Base-by-base conservation (phyloP, 2,888 invertebrate genomes). In the Drosophila neutralis region DNA sequence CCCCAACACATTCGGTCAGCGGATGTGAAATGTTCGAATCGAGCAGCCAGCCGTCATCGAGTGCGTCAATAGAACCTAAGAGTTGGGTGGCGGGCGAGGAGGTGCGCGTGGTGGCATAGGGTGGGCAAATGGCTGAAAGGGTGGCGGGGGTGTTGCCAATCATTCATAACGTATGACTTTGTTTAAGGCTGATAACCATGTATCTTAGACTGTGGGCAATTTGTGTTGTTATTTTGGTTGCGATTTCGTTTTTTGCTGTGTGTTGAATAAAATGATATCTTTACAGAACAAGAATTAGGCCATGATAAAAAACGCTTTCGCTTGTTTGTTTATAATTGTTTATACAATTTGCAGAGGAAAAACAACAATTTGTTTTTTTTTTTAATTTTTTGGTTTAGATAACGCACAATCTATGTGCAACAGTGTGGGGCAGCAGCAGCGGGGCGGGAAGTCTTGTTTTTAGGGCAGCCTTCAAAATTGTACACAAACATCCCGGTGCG, bases 251-350 rank as follows among this genome's bases (percentile, higher is more conserved):
- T 27, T 27, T 27, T 27, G 2, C 2, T 27, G 2, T 27, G n/a
- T 24, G 27, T 27, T 2, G 21, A 66, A 80, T 79, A 15, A 10
- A 66, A 80, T 79, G 77, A 76, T 86, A 85, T 85, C 83, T 78
- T 77, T 31, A 64, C 15, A 69, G 11, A 53, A 64, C 59, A 72
- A 73, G 69, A 87, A 87, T 78, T 81, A 83, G 85, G 87, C 85
- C 85, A 87, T 73, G 85, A 86, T 87, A 87, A 86, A 84, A 85
- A 79, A 77, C 66, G 67, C 73, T 67, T 77, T 80, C 59, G 80
- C 76, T 70, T 87, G 83, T 87, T 85, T 85, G 85, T 81, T 85
- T 87, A 81, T 83, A 87, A 86, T 86, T 86, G 85, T 87, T 87
- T 86, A 85, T 87, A 85, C 81, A 81, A 85, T 81, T 85, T 79